Conservation (phyloP, 2,888 invertebrate genomes). For the Pterobdella sp. region DNA sequence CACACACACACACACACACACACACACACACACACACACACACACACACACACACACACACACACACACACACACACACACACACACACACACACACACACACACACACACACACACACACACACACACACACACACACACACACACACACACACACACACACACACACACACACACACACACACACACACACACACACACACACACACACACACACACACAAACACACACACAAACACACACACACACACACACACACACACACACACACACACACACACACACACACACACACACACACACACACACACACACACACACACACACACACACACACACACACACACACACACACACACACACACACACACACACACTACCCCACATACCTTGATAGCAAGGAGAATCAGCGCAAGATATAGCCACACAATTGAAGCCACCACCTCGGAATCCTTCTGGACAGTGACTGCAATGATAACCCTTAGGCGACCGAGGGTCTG, state of each 20-base stretch:
- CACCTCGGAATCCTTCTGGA: constrained; percentile 64
- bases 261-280: constrained; percentile 14
- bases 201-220: constrained; percentile 16
- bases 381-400: constrained; percentile 32
- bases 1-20: too few species aligned
- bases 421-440: constrained; percentile 56
- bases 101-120: constrained; percentile 16
- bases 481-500: background rate
- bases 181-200: constrained; percentile 16
- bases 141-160: constrained; percentile 16
- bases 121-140: constrained; percentile 16
- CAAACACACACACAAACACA: constrained; percentile 13
- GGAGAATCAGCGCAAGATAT: constrained; percentile 33
- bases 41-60: too few species aligned
- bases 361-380: background rate
- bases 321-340: constrained; percentile 16
- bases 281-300: constrained; percentile 14
- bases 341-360: constrained; percentile 16
- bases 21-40: too few species aligned
- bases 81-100: too few species aligned
- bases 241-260: constrained; percentile 12
- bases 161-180: constrained; percentile 16
- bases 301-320: constrained; percentile 16
- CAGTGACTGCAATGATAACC: constrained; percentile 67
- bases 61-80: too few species aligned